Conservation (phyloP, 1,140 invertebrate genomes). For the Lerema accius region DNA sequence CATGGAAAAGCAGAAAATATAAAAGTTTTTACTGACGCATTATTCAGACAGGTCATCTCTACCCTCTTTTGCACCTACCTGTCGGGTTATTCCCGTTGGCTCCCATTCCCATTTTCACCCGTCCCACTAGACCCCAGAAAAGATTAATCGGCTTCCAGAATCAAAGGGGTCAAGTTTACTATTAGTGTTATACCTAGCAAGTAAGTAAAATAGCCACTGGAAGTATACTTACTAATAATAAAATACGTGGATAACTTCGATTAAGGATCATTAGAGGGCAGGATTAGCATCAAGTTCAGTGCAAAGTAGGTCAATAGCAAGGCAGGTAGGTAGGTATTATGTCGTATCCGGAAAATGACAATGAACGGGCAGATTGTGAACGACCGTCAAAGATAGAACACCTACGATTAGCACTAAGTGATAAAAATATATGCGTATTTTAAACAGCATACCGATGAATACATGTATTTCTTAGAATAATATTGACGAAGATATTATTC, state of each 20-base stretch:
- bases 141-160: no score
- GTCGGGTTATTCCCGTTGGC: no score
- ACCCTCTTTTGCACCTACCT: no score
- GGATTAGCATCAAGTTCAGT: constrained; percentile 29
- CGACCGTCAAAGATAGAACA: constrained; percentile 26
- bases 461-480: not conserved
- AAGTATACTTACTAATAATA: no score
- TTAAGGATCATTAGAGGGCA: constrained; percentile 33
- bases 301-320: constrained; percentile 50
- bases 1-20: no score
- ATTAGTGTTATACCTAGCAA: no score
- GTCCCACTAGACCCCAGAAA: no score
- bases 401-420: constrained; percentile 11
- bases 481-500: not conserved
- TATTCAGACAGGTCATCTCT: no score
- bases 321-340: constrained; percentile 33
- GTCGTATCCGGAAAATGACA: constrained; percentile 40
- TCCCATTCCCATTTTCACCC: no score
- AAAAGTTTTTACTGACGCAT: no score
- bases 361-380: constrained; percentile 35
- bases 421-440: constrained; percentile 30
- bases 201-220: no score
- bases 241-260: not conserved
- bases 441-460: not conserved
- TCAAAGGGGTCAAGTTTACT: no score